A percentile compares a stretch with the other conserved stretches of the same genome.
Conservation (phyloP, 2,113 vertebrate genomes). For the Heterotis niloticus region DNA sequence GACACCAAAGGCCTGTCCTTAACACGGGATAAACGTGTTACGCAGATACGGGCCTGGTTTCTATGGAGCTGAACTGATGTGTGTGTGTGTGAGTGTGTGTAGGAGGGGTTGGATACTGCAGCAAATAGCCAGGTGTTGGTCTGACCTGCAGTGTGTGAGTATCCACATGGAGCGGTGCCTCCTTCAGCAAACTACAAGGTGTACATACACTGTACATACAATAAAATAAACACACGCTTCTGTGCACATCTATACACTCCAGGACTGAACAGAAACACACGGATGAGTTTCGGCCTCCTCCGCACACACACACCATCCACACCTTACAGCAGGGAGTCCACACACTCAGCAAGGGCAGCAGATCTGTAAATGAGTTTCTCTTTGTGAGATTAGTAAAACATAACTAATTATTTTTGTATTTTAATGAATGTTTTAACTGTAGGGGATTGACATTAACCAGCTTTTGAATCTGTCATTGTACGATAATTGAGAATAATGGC, state of each 20-base stretch:
- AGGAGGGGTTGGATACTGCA: not conserved
- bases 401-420: conserved; percentile 47
- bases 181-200: not conserved
- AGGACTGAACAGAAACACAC: not conserved
- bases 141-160: too few species aligned
- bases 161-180: too few species aligned
- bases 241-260: conserved; percentile 29
- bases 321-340: conserved; percentile 26
- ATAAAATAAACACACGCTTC: not conserved
- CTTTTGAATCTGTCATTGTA: conserved; percentile 56
- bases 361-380: conserved; percentile 46
- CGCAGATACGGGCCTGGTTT: not conserved
- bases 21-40: not conserved
- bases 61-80: not conserved
- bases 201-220: not conserved
- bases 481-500: conserved; percentile 59
- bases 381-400: conserved; percentile 40
- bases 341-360: conserved; percentile 37
- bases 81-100: too few species aligned
- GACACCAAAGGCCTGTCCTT: conserved; percentile 31
- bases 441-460: conserved; percentile 47
- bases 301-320: conserved; percentile 29
- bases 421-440: conserved; percentile 56
- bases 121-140: not conserved
- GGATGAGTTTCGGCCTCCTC: too few species aligned